A percentile compares a stretch with the other conserved stretches of the same genome.
Evolutionary conservation across 1,140 invertebrate genomes (phyloP).

Genomic region (Heliothis subflexa): DNA sequence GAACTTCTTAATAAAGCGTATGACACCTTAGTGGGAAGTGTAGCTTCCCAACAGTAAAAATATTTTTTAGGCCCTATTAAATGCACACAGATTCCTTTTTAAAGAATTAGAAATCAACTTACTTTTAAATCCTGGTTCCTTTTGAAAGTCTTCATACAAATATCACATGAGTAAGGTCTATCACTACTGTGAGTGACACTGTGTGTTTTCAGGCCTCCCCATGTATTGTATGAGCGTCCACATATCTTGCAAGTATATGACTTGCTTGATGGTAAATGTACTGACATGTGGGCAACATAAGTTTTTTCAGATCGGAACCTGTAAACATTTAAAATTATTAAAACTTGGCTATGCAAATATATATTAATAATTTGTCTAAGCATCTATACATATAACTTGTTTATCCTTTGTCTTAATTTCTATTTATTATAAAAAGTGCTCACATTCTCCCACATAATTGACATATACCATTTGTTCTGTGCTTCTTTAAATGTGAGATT

Average conservation of each 20-base stretch:
- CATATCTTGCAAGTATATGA: constrained; percentile 90
- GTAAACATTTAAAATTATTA: constrained; percentile 54
- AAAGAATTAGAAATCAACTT: constrained; percentile 43
- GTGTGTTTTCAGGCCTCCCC: constrained; percentile 90
- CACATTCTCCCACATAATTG: constrained; percentile 90
- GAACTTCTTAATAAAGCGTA: no score
- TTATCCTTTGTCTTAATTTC: not conserved
- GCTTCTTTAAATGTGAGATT: constrained; percentile 89
- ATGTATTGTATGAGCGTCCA: constrained; percentile 90
- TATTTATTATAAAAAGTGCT: constrained; percentile 70
- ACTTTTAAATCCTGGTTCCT: constrained; percentile 91
- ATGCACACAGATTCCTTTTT: not conserved
- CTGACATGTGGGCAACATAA: constrained; percentile 89
- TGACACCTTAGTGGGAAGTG: no score
- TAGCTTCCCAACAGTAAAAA: no score
- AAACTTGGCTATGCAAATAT: not conserved
- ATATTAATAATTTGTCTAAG: not conserved
- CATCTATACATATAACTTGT: not conserved
- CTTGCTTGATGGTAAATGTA: constrained; percentile 86
- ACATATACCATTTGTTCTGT: constrained; percentile 88
- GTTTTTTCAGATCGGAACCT: constrained; percentile 91
- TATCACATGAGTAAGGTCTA: constrained; percentile 89
- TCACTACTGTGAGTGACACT: constrained; percentile 91
- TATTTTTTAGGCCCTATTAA: no score
- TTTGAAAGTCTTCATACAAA: constrained; percentile 92